These are phyloP conservation scores for Eupithecia insigniata DNA, from an alignment of 2,888 invertebrate genomes.

Conservation along the genomic window DNA sequence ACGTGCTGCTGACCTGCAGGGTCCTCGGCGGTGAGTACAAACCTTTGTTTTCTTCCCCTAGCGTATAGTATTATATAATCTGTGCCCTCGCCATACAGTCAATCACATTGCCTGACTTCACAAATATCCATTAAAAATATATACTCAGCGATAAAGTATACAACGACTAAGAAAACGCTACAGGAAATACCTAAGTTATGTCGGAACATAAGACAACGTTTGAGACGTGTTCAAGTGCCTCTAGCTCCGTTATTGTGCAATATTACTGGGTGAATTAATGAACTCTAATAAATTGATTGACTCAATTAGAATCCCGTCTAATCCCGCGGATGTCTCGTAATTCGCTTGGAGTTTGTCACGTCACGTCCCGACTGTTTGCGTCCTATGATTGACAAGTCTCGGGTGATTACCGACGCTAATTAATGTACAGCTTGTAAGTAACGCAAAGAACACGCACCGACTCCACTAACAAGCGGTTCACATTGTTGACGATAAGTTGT, in stretches of 20 bases:
- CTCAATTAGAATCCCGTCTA: conserved; percentile 35
- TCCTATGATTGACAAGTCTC: conserved; percentile 5
- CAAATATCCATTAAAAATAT: background rate
- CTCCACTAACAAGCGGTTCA: background rate
- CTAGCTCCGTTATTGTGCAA: background rate
- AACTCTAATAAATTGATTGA: conserved; percentile 44
- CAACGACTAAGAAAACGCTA: background rate
- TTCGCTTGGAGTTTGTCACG: conserved; percentile 28
- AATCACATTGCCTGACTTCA: background rate
- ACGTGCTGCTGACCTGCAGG: conserved; percentile 92
- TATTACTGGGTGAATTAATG: conserved; percentile 52
- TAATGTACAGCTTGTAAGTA: conserved; percentile 8
- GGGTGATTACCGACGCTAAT: conserved; percentile 10
- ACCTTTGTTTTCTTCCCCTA: too few relatives aligned
- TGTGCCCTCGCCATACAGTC: background rate
- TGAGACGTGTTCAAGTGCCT: background rate
- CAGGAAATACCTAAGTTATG: background rate
- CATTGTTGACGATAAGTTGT: background rate
- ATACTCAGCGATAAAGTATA: background rate
- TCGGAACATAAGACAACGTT: background rate
- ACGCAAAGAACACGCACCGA: background rate
- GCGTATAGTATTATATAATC: too few relatives aligned
- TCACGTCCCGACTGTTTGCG: conserved; percentile 21
- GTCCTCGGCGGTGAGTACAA: conserved; percentile 90
- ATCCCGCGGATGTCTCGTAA: conserved; percentile 36